A percentile compares a stretch with the other conserved stretches of the same genome.
These are phyloP conservation scores for Edolisoma coerulescens DNA, from an alignment of 2,113 vertebrate genomes.

Conservation along the genomic window DNA sequence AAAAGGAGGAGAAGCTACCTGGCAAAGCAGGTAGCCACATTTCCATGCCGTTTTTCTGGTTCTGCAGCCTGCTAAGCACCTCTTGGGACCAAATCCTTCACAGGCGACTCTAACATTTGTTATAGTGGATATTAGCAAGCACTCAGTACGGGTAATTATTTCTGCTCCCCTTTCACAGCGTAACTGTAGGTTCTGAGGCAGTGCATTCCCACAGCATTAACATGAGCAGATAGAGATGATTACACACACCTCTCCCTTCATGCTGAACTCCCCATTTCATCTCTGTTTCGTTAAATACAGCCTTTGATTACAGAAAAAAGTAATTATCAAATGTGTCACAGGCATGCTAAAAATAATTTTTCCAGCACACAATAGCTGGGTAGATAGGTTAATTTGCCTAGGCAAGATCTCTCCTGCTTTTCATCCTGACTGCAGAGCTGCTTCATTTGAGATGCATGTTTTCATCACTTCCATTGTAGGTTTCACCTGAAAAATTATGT, in stretches of 20 bases:
- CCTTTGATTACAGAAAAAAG: background rate
- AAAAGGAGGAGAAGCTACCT: background rate
- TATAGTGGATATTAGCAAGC: background rate
- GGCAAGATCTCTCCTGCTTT: background rate
- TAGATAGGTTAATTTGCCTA: conserved; percentile 6
- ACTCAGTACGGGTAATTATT: background rate
- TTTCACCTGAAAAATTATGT: background rate
- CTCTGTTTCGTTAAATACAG: background rate
- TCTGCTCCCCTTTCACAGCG: background rate
- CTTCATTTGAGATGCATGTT: background rate
- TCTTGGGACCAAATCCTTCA: background rate
- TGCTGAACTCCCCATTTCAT: background rate
- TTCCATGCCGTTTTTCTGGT: background rate
- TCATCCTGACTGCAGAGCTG: background rate
- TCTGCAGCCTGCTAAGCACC: background rate
- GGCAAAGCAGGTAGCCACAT: background rate
- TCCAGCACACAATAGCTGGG: background rate
- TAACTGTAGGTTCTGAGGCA: background rate
- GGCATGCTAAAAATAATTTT: conserved; percentile 15
- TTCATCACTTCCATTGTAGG: background rate
- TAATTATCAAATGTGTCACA: conserved; percentile 1
- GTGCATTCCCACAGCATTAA: background rate
- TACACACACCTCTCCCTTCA: background rate
- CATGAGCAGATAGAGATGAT: background rate
- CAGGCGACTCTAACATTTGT: background rate